Conservation (phyloP, 2,113 vertebrate species). For the Oreochromis tanganicae region DNA sequence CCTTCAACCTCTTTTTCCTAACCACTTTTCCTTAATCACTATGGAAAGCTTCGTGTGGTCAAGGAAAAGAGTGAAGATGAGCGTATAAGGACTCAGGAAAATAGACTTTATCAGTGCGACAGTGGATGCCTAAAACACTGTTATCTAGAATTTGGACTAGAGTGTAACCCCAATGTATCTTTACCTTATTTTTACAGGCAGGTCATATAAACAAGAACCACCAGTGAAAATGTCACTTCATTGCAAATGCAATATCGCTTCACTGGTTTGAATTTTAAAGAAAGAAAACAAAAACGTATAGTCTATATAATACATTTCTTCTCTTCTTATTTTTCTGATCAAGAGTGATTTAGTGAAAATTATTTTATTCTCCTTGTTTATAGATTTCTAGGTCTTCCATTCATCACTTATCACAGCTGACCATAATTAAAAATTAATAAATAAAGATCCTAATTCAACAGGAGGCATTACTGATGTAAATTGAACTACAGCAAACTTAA, state of each 20-base stretch:
- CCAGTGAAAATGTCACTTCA: not conserved
- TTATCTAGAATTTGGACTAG: not conserved
- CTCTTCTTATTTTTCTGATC: not conserved
- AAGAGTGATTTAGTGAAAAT: not conserved
- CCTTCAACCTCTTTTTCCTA: not conserved
- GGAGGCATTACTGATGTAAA: not conserved
- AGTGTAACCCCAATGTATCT: not conserved
- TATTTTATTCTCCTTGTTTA: not conserved
- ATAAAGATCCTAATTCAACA: not conserved
- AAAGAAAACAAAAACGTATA: accelerated
- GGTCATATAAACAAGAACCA: not conserved
- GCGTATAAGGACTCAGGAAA: not conserved
- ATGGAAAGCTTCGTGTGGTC: not conserved
- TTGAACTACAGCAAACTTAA: not conserved
- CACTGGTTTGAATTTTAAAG: not conserved
- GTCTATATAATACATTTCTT: not conserved
- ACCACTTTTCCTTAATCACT: not conserved
- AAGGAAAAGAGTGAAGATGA: not conserved
- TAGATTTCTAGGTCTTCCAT: not conserved
- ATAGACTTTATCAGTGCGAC: not conserved
- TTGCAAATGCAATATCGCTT: not conserved
- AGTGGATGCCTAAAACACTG: not conserved
- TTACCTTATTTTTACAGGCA: not conserved
- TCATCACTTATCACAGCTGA: not conserved
- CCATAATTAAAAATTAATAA: not conserved